A percentile compares a stretch with the other conserved stretches of the same genome.
These are phyloP conservation scores for Prunella strophiata DNA, from an alignment of 2,797 vertebrate species.

Conservation along the genomic window DNA sequence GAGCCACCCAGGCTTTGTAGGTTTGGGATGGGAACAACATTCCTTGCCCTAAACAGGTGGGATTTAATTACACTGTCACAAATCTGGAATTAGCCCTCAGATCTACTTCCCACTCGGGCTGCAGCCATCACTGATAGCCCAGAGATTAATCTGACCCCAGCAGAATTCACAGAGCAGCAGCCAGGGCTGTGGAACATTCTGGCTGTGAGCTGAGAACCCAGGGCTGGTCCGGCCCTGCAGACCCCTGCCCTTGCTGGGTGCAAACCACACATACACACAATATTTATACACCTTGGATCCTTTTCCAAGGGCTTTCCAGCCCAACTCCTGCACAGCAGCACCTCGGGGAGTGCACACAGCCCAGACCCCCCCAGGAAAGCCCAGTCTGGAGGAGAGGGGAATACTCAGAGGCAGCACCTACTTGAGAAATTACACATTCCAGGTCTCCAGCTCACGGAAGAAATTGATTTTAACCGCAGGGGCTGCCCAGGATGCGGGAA, in stretches of 20 bases:
- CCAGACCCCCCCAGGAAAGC: background rate
- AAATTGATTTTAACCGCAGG: accelerated
- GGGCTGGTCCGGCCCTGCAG: background rate
- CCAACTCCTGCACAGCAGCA: accelerated
- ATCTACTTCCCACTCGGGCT: accelerated
- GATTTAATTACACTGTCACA: background rate
- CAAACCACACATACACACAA: too few relatives aligned
- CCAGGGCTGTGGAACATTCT: accelerated
- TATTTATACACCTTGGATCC: background rate
- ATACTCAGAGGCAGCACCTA: accelerated
- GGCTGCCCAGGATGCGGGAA: accelerated
- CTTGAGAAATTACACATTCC: accelerated
- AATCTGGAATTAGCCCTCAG: background rate
- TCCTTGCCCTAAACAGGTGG: accelerated
- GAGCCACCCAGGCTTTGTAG: accelerated
- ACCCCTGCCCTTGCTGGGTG: accelerated
- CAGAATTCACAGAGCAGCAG: background rate
- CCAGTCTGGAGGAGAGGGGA: accelerated
- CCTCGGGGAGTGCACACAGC: accelerated
- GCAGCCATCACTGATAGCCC: accelerated
- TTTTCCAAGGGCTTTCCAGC: background rate
- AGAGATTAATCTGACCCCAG: accelerated
- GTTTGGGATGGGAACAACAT: background rate
- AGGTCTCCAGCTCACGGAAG: accelerated
- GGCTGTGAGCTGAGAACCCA: accelerated